Base-by-base conservation (phyloP, 2,888 invertebrate genomes). In the Tryphoninae sp. region DNA sequence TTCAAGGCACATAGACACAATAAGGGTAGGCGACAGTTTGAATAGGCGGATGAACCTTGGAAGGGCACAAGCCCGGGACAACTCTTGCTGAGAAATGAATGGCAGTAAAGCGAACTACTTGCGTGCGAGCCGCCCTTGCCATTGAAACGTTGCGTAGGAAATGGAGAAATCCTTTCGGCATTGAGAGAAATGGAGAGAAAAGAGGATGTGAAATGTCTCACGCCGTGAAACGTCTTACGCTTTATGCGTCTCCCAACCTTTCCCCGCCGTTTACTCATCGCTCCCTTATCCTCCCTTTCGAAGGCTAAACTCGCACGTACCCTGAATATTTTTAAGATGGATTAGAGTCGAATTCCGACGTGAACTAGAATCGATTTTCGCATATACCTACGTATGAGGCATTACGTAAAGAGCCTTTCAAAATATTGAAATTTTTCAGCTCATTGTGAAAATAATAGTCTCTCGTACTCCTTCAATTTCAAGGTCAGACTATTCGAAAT, bases 1-100 rank as follows among this genome's bases (percentile, higher is more conserved):
- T 75, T 65, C 71, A 58, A 42, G 67, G 73, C 64, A 62, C 75
- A 78, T 80, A 80, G 75, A 84, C 67, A 76, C 80, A 82, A 78
- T 80, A 77, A 82, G 55, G 58, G 33, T 33, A 58, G 42, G 67
- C 67, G 76, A 77, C 67, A 76, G 51, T 68, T 67, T 77, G 71
- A 82, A 79, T 69, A 74, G 69, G 71, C 58, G 45, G 64, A 26
- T 55, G 40, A 23, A 26, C 16, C 13, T 42, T 45, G 59, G 13
- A 62, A 51, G n/a, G 53, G 49, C 22, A n/a, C 53, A 59, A 45
- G 59, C 61, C 58, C 49, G 67, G 61, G 64, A 75, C 45, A 49
- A 81, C 68, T 59, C 73, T 42, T 72, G 72, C 40, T 72, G 55
- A 58, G 64, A 73, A 67, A 76, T 68, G 62, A 65, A 75, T 42